phyloP scores from a whole-genome alignment of 2,888 invertebrate genomes.

The Mythimna vitellina region DNA sequence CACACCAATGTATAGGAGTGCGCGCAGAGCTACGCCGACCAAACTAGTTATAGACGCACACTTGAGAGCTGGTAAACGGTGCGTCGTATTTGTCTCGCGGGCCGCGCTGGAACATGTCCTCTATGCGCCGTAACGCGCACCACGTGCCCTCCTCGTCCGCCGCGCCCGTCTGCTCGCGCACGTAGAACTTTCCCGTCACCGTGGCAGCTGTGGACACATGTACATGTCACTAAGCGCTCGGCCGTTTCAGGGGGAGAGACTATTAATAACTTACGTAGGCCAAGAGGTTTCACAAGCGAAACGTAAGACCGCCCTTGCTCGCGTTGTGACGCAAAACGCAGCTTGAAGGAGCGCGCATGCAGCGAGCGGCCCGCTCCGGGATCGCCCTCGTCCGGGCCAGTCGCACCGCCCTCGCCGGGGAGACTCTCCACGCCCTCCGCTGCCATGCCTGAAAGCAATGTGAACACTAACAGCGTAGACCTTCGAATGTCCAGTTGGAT shows the following conservation, averaged over 20 bases:
- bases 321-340: conserved; percentile 82
- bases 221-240: background rate
- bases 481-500: conserved; percentile 4
- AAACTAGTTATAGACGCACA: conserved; percentile 44
- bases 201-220: conserved; percentile 74
- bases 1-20: background rate
- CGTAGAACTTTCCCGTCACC: conserved; percentile 80
- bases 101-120: conserved; percentile 70
- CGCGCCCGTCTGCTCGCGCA: conserved; percentile 55
- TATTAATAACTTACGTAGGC: conserved; percentile 76
- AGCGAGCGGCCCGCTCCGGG: conserved; percentile 35
- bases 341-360: conserved; percentile 79
- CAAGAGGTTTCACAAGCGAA: conserved; percentile 80
- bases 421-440: conserved; percentile 16
- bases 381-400: conserved; percentile 28
- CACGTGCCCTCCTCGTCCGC: conserved; percentile 45
- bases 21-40: too few relatives aligned
- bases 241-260: too few relatives aligned
- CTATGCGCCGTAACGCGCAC: conserved; percentile 68
- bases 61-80: conserved; percentile 75
- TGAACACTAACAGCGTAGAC: background rate
- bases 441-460: conserved; percentile 13
- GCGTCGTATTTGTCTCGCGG: conserved; percentile 70
- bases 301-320: conserved; percentile 85
- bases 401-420: background rate